phyloP scores from a whole-genome alignment of 2,888 invertebrate genomes.

The Gortyna flavago region DNA sequence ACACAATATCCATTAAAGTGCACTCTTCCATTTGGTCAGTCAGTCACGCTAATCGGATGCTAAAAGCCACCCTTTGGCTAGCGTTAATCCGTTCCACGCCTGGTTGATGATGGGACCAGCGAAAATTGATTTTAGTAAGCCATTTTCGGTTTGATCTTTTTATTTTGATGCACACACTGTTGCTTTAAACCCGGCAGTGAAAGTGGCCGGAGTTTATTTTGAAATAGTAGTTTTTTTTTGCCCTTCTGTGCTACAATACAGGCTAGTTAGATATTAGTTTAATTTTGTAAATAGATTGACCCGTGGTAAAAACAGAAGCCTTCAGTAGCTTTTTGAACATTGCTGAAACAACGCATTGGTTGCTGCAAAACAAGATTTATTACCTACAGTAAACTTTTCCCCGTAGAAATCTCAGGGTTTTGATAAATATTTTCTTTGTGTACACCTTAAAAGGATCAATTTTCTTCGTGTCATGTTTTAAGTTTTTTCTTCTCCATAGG shows the following conservation, averaged over 20 bases:
- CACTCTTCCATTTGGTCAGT: slow-evolving; percentile 26
- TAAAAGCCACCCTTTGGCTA: slow-evolving; percentile 46
- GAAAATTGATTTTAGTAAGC: slow-evolving; percentile 34
- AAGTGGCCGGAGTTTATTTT: no score
- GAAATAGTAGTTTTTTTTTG: neutral
- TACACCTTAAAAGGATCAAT: neutral
- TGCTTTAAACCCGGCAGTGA: neutral
- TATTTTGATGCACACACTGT: neutral
- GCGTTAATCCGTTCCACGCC: slow-evolving; percentile 46
- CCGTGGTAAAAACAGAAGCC: neutral
- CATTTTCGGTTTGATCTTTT: neutral
- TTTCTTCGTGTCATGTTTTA: neutral
- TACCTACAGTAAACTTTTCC: neutral
- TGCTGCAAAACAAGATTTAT: neutral
- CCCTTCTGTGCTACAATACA: no score
- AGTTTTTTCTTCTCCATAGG: no score
- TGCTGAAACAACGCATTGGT: no score
- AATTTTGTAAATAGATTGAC: neutral
- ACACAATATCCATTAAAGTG: slow-evolving; percentile 17
- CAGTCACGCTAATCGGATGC: slow-evolving; percentile 32
- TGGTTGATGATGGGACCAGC: slow-evolving; percentile 19
- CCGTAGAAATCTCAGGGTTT: neutral
- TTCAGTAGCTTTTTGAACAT: neutral
- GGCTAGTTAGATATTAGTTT: no score
- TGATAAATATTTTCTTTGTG: neutral